Conservation (phyloP, 2,888 invertebrate genomes). For the Brachycybe producta region DNA sequence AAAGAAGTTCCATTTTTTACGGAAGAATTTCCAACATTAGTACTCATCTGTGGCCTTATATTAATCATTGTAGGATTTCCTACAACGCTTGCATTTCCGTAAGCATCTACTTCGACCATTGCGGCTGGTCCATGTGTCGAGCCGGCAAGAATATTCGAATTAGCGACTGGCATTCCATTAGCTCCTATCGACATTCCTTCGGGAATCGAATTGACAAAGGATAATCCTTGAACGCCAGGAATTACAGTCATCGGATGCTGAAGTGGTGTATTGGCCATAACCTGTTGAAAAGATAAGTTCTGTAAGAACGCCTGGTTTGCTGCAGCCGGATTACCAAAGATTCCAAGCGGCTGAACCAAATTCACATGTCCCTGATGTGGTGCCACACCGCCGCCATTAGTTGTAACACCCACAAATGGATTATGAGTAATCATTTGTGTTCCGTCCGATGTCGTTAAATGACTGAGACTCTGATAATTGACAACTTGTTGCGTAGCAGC, state of each 20-base stretch:
- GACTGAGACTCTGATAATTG: conserved; percentile 44
- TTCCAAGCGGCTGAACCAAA: conserved; percentile 23
- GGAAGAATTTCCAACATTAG: not conserved
- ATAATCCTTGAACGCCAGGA: conserved; percentile 12
- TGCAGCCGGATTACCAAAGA: conserved; percentile 22
- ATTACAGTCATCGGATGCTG: conserved; percentile 15
- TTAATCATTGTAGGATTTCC: conserved; percentile 13
- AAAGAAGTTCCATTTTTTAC: not conserved
- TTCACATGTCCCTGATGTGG: conserved; percentile 20
- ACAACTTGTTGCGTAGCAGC: conserved; percentile 55
- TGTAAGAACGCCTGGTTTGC: conserved; percentile 22
- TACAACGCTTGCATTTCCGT: conserved; percentile 11
- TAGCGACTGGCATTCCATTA: not conserved
- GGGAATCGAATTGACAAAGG: conserved; percentile 5
- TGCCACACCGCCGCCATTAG: conserved; percentile 12
- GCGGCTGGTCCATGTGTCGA: not conserved
- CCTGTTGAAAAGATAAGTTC: conserved; percentile 24
- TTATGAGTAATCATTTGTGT: conserved; percentile 20
- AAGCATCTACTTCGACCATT: conserved; percentile 13
- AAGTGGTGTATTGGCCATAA: conserved; percentile 4
- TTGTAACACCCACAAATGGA: conserved; percentile 17
- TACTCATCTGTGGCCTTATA: conserved; percentile 4
- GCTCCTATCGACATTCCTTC: conserved; percentile 1
- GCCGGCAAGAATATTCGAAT: conserved; percentile 2
- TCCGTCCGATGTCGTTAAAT: conserved; percentile 11